These are phyloP conservation scores for Ctenicera cuprea DNA, from an alignment of 2,888 invertebrate genomes.

Conservation along the genomic window DNA sequence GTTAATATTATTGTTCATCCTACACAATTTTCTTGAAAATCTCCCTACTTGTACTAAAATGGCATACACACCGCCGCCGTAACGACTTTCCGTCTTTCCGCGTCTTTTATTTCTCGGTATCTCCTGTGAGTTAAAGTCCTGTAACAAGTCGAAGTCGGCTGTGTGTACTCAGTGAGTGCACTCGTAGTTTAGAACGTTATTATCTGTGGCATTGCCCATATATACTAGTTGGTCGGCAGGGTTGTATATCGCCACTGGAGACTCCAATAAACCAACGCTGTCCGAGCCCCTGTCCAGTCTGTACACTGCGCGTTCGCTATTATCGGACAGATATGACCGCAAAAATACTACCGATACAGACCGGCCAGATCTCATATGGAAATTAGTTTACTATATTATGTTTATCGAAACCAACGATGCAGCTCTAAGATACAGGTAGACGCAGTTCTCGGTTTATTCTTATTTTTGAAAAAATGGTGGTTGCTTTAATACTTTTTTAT, in stretches of 20 bases:
- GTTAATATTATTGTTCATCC: too few species aligned
- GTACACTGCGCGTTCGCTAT: slow-evolving; percentile 54
- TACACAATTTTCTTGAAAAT: not conserved
- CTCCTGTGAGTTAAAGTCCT: slow-evolving; percentile 50
- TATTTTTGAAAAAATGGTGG: not conserved
- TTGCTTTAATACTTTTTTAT: too few species aligned
- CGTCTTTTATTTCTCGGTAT: slow-evolving; percentile 49
- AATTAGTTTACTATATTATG: slow-evolving; percentile 59
- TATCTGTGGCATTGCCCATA: slow-evolving; percentile 60
- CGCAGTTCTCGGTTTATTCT: slow-evolving; percentile 3
- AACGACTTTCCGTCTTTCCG: slow-evolving; percentile 37
- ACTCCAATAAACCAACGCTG: slow-evolving; percentile 59
- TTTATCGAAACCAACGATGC: slow-evolving; percentile 41
- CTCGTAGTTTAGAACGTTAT: slow-evolving; percentile 58
- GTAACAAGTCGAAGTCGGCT: slow-evolving; percentile 52
- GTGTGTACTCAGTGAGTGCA: slow-evolving; percentile 51
- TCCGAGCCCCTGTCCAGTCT: slow-evolving; percentile 56
- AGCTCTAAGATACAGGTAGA: slow-evolving; percentile 37
- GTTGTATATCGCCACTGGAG: slow-evolving; percentile 54
- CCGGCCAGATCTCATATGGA: slow-evolving; percentile 59
- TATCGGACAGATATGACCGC: slow-evolving; percentile 59
- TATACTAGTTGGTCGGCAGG: slow-evolving; percentile 58
- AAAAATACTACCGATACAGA: slow-evolving; percentile 59
- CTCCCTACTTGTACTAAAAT: not conserved
- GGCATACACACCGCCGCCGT: not conserved